phyloP scores from a whole-genome alignment of 2,113 vertebrate species.

The Pygoscelis antarcticus region DNA sequence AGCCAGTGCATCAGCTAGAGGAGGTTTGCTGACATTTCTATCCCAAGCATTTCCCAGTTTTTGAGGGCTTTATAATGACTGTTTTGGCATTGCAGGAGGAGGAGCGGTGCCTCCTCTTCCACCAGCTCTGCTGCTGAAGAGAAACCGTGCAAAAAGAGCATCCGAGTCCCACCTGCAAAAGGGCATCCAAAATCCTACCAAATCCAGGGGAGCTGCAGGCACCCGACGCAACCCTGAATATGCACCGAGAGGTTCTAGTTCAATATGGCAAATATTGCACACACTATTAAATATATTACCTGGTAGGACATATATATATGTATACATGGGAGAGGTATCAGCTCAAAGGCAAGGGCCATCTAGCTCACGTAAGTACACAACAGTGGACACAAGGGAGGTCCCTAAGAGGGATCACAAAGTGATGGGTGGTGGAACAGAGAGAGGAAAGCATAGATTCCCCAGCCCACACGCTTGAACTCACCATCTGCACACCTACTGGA shows the following conservation, averaged over 20 bases:
- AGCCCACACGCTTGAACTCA: not conserved
- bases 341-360: not conserved
- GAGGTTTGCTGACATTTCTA: not conserved
- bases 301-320: too few relatives aligned
- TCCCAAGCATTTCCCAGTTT: not conserved
- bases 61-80: conserved; percentile 17
- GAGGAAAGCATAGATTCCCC: not conserved
- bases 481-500: not conserved
- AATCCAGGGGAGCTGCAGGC: not conserved
- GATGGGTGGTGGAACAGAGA: not conserved
- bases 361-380: accelerated
- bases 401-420: not conserved
- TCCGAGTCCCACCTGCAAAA: not conserved
- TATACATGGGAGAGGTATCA: not conserved
- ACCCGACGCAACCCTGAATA: too few relatives aligned
- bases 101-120: not conserved
- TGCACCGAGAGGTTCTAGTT: too few relatives aligned
- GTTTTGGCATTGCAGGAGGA: not conserved
- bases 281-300: not conserved
- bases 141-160: not conserved
- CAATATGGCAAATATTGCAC: accelerated
- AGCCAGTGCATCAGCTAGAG: not conserved
- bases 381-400: not conserved
- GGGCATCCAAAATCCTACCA: not conserved
- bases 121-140: not conserved